These are phyloP conservation scores for Aspidapion aeneum DNA, from an alignment of 2,888 invertebrate genomes.

Conservation along the genomic window DNA sequence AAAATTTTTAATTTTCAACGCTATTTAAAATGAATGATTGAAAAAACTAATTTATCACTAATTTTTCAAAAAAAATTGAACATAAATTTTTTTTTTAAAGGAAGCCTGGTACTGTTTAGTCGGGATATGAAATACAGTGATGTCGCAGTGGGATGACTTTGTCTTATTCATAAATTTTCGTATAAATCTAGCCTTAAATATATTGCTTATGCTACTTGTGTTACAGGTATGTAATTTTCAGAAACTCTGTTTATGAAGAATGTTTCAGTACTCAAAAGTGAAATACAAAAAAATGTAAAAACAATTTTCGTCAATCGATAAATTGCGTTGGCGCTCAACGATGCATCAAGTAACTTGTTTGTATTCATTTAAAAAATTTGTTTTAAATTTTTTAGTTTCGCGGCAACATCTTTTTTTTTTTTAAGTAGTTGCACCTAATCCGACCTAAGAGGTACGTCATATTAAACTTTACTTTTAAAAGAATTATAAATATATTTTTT, in stretches of 20 bases:
- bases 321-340: slow-evolving; percentile 46
- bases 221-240: slow-evolving; percentile 3
- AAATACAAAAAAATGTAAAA: slow-evolving; percentile 6
- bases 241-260: slow-evolving; percentile 1
- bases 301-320: slow-evolving; percentile 42
- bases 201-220: too few relatives aligned
- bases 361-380: slow-evolving; percentile 28
- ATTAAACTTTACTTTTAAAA: too few relatives aligned
- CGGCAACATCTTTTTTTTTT: slow-evolving; percentile 15
- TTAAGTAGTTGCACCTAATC: slow-evolving; percentile 42
- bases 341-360: slow-evolving; percentile 47
- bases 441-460: slow-evolving; percentile 45
- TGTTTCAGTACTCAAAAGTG: neutral
- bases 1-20: too few relatives aligned
- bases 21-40: too few relatives aligned
- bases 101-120: too few relatives aligned
- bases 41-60: too few relatives aligned
- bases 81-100: too few relatives aligned
- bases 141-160: too few relatives aligned
- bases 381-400: neutral
- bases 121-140: too few relatives aligned
- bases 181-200: too few relatives aligned
- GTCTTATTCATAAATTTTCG: too few relatives aligned
- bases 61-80: too few relatives aligned
- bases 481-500: slow-evolving; percentile 11